A percentile compares a stretch with the other conserved stretches of the same genome.
These are phyloP conservation scores for Prenolepis imparis DNA, from an alignment of 2,888 invertebrate genomes.

Conservation along the genomic window DNA sequence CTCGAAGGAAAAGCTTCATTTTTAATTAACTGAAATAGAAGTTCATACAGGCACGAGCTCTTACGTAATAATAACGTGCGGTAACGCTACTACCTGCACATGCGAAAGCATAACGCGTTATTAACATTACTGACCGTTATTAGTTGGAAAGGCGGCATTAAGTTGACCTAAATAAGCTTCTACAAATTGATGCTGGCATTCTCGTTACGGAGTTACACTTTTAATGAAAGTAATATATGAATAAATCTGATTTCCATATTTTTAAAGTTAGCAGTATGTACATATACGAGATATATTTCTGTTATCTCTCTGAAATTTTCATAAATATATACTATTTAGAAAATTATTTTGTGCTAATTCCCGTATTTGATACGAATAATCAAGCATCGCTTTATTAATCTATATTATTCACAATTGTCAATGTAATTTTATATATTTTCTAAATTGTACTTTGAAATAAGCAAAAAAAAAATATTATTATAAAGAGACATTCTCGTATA, in stretches of 20 bases:
- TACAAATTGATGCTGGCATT: constrained; percentile 22
- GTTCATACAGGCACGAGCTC: constrained; percentile 24
- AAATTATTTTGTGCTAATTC: not conserved
- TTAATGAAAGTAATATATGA: constrained; percentile 10
- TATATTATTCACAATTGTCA: not conserved
- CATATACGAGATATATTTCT: not conserved
- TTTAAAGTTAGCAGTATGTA: not conserved
- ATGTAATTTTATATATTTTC: not conserved
- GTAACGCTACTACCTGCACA: constrained; percentile 33
- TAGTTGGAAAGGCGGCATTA: constrained; percentile 42
- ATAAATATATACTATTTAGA: not conserved
- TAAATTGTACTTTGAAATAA: not conserved
- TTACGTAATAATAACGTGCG: constrained; percentile 50
- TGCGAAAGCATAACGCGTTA: constrained; percentile 46
- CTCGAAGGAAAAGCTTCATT: constrained; percentile 58
- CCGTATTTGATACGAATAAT: not conserved
- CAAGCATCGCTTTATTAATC: not conserved
- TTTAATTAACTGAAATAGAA: constrained; percentile 66
- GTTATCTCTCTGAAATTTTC: not conserved
- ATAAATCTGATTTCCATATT: not conserved
- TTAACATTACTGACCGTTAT: constrained; percentile 47
- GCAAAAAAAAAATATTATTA: not conserved
- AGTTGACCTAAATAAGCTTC: constrained; percentile 47
- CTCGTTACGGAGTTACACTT: not conserved
- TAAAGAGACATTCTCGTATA: not conserved